Evolutionary conservation across 2,888 invertebrate species (phyloP).

Genomic region (Rhagonycha lutea): DNA sequence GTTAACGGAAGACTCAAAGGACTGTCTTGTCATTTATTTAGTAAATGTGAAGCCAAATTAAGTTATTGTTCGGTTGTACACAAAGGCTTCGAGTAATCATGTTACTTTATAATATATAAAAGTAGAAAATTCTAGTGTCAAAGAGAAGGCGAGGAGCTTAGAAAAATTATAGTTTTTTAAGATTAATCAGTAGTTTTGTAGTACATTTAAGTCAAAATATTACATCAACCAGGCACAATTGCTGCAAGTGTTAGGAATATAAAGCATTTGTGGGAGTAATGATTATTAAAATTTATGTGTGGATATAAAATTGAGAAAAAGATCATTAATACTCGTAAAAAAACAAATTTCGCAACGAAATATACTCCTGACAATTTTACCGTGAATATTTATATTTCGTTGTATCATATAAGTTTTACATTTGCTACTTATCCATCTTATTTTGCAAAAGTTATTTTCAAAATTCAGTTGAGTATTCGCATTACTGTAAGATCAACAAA

Average conservation of each 20-base stretch:
- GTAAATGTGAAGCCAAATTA: slow-evolving; percentile 1
- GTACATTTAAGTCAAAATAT: background rate
- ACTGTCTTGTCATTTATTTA: background rate
- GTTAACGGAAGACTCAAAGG: background rate
- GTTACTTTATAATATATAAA: background rate
- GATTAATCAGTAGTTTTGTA: background rate
- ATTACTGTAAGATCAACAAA: too few species aligned
- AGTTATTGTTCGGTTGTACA: background rate
- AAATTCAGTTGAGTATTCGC: too few species aligned
- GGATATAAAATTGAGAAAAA: background rate
- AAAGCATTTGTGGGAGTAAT: background rate
- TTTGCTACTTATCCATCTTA: background rate
- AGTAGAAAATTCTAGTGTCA: background rate
- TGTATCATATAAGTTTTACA: background rate
- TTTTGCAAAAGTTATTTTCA: too few species aligned
- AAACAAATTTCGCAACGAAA: background rate
- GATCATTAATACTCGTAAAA: background rate
- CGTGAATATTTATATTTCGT: background rate
- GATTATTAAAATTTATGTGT: background rate
- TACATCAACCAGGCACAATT: background rate
- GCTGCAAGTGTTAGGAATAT: background rate
- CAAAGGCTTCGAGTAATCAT: background rate
- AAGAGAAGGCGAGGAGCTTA: background rate
- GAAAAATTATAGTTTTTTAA: background rate
- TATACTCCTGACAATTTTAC: background rate